Base-by-base conservation (phyloP, 2,113 vertebrate species). In the Aplodontia rufa region DNA sequence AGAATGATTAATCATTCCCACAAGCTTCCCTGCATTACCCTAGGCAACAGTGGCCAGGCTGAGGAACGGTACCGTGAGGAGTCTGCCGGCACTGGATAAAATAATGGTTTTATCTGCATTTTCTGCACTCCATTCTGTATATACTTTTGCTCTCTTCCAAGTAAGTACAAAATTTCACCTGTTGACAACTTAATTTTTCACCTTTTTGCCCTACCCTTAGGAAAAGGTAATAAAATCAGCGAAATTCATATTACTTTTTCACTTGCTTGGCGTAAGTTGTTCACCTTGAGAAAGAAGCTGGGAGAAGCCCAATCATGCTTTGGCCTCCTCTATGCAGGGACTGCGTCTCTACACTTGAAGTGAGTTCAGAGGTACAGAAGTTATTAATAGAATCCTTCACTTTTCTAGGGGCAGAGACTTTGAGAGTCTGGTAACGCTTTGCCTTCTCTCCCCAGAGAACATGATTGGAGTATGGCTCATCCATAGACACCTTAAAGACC, bases 1-100 rank as follows among this genome's bases (percentile, higher is more conserved):
- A 91, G 91, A 93, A 84, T 78, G 93, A 96, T 96, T 97, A 96
- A 96, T 94, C 93, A 88, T 58, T 94, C 92, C 53, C 47, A 58
- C 42, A n/a, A 1, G 22, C 35, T 79, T 95, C 45, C 47, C 53
- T 76, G 60, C 51, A 32, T 84, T 37, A 83, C 91, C 60, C 26
- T 49, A 68, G 96, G 96, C 93, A 55, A 45, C 47, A 7, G 45
- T 53, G 93, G 85, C 85, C 58, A 24, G 76, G 78, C 80, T 1
- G 0, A 68, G 88, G 76, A 74, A 20, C 8, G 22, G 71, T 35
- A 5, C 68, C 20, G 7, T 2, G 6, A 42, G 71, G 47, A 80
- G 66, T 72, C 75, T 91, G 92, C 84, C 8, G 35, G 37, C 13
- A 14, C 40, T 12, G 58, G 76, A 66, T 60, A 49, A 89, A 93